A percentile compares a stretch with the other conserved stretches of the same genome.
Conservation (phyloP, 1,140 invertebrate species). For the Eumeta japonica region DNA sequence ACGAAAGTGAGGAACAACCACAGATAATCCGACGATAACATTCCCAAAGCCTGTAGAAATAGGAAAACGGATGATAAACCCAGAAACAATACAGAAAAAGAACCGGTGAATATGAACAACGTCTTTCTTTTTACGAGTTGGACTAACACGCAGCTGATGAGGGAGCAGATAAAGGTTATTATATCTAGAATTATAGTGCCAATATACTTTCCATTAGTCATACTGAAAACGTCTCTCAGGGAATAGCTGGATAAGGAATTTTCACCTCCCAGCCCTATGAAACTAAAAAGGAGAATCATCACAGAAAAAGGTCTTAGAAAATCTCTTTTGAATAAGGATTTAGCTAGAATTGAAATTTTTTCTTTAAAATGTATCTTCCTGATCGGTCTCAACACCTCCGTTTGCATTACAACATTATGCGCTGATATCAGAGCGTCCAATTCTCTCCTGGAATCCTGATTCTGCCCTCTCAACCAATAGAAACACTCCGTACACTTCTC, state of each 20-base stretch:
- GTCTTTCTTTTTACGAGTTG: slow-evolving; percentile 10
- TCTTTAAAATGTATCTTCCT: slow-evolving; percentile 6
- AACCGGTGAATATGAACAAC: slow-evolving; percentile 12
- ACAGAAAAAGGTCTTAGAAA: slow-evolving; percentile 13
- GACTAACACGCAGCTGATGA: slow-evolving; percentile 12
- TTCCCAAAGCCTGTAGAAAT: slow-evolving; percentile 8
- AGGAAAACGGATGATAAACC: slow-evolving; percentile 7
- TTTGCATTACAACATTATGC: slow-evolving; percentile 9
- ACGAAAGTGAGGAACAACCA: slow-evolving; percentile 10
- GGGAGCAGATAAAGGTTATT: slow-evolving; percentile 11
- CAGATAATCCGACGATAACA: slow-evolving; percentile 11
- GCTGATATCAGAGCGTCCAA: slow-evolving; percentile 6
- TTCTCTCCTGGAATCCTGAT: slow-evolving; percentile 8
- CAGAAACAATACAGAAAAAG: slow-evolving; percentile 10
- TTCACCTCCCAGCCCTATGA: slow-evolving; percentile 10
- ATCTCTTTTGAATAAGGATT: slow-evolving; percentile 12
- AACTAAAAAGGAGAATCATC: slow-evolving; percentile 13
- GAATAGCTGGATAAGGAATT: slow-evolving; percentile 9
- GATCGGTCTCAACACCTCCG: slow-evolving; percentile 9
- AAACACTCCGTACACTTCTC: slow-evolving; percentile 9
- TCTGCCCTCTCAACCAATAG: slow-evolving; percentile 7
- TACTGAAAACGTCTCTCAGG: slow-evolving; percentile 8
- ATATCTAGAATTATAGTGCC: slow-evolving; percentile 14
- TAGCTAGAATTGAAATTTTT: slow-evolving; percentile 5
- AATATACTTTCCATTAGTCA: slow-evolving; percentile 12